Conservation (phyloP, 2,888 invertebrate species). For the Scelioninae gen. 1 region DNA sequence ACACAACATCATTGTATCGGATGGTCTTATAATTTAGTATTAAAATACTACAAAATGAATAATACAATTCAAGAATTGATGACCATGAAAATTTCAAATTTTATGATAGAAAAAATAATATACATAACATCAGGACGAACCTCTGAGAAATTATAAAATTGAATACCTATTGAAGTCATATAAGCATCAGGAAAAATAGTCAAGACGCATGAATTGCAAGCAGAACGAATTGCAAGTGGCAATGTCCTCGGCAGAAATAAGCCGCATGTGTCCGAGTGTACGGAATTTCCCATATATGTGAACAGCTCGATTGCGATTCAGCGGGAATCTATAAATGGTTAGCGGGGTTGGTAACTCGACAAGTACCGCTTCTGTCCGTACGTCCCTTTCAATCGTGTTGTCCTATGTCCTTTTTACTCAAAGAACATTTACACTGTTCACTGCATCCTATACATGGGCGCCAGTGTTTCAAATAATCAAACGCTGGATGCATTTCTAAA, state of each 20-base stretch:
- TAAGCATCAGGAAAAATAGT: conserved; percentile 54
- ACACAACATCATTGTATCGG: no score
- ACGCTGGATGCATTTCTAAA: conserved; percentile 23
- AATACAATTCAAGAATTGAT: no score
- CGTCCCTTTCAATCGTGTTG: conserved; percentile 70
- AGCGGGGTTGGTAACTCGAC: conserved; percentile 70
- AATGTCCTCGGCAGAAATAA: conserved; percentile 69
- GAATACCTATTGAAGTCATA: conserved; percentile 56
- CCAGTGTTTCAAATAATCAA: conserved; percentile 30
- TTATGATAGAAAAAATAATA: not conserved
- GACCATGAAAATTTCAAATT: conserved; percentile 11
- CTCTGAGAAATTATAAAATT: conserved; percentile 47
- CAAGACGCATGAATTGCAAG: conserved; percentile 69
- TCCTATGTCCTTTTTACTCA: conserved; percentile 65
- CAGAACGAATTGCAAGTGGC: conserved; percentile 69
- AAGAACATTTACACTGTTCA: conserved; percentile 56
- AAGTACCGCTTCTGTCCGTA: conserved; percentile 75
- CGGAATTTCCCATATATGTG: conserved; percentile 77
- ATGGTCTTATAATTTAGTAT: no score
- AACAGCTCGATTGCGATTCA: conserved; percentile 72
- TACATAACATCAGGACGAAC: conserved; percentile 3
- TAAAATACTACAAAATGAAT: no score
- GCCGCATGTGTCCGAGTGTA: conserved; percentile 69
- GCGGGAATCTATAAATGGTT: conserved; percentile 73
- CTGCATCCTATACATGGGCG: conserved; percentile 43